phyloP scores from a whole-genome alignment of 1,140 invertebrate species.

The Bradynema listronoti region DNA sequence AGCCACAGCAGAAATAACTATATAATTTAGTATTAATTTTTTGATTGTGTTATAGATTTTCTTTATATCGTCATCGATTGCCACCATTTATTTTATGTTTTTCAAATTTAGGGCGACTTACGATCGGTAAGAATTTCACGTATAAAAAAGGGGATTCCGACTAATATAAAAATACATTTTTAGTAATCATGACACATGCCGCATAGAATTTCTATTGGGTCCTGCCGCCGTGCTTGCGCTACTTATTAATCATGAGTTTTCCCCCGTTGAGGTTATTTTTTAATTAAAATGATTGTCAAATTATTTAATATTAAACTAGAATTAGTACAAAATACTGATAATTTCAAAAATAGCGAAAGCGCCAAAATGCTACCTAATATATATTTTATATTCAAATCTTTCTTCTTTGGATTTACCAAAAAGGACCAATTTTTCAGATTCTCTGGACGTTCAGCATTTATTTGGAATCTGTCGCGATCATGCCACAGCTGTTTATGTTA shows the following conservation, averaged over 20 bases:
- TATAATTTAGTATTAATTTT: too few species aligned
- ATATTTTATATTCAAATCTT: not conserved
- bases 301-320: not conserved
- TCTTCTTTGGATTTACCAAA: not conserved
- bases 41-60: slow-evolving; percentile 64
- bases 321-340: too few species aligned
- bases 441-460: slow-evolving; percentile 99
- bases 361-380: too few species aligned
- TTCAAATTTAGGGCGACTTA: slow-evolving; percentile 76
- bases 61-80: slow-evolving; percentile 79
- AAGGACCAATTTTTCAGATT: slow-evolving; percentile 64
- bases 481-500: slow-evolving; percentile 96
- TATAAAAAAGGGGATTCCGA: too few species aligned
- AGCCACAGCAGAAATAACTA: not conserved
- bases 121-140: slow-evolving; percentile 4
- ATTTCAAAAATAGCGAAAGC: too few species aligned
- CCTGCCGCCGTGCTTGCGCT: slow-evolving; percentile 79
- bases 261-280: slow-evolving; percentile 72
- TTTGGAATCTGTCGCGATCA: slow-evolving; percentile 92
- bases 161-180: slow-evolving; percentile 8
- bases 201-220: slow-evolving; percentile 85
- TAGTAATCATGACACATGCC: slow-evolving; percentile 63
- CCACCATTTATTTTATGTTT: slow-evolving; percentile 92
- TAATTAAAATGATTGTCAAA: not conserved
- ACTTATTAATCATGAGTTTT: slow-evolving; percentile 89